Percentiles rank a stretch among this genome's conserved stretches.
These are phyloP conservation scores for Drosophila micromelanica DNA, from an alignment of 1,140 invertebrate genomes.

Conservation along the genomic window DNA sequence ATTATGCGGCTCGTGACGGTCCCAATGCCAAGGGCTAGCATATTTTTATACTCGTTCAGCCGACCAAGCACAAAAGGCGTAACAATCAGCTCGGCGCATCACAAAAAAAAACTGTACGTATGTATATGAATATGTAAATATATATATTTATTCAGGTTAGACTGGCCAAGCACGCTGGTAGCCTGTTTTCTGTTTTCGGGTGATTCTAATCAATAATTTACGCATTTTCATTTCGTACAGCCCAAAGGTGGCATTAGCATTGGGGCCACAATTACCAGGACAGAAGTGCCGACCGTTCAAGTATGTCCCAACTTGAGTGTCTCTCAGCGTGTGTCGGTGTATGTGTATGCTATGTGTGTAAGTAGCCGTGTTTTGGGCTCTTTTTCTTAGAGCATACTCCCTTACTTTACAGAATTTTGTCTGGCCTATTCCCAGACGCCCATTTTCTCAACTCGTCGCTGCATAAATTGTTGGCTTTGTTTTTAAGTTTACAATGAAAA, in stretches of 20 bases:
- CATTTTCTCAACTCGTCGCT: constrained; percentile 67
- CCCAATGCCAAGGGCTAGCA: constrained; percentile 46
- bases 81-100: constrained; percentile 62
- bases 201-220: constrained; percentile 83
- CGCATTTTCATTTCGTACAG: constrained; percentile 75
- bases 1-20: constrained; percentile 61
- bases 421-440: constrained; percentile 57
- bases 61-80: constrained; percentile 59
- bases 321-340: constrained; percentile 26
- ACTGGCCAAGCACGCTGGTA: constrained; percentile 33
- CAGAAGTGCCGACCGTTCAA: constrained; percentile 73
- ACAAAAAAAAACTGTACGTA: constrained; percentile 63
- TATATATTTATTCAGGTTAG: constrained; percentile 32
- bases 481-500: constrained; percentile 55
- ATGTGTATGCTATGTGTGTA: constrained; percentile 2
- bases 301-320: constrained; percentile 50
- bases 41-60: constrained; percentile 54
- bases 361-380: constrained; percentile 19
- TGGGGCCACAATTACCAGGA: constrained; percentile 70
- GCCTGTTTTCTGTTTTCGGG: constrained; percentile 42
- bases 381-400: constrained; percentile 22
- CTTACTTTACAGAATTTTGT: constrained; percentile 19
- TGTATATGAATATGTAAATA: constrained; percentile 34
- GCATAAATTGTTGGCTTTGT: constrained; percentile 62
- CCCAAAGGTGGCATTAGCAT: constrained; percentile 77